phyloP scores from a whole-genome alignment of 2,888 invertebrate species.

The Cephus sareptanus region DNA sequence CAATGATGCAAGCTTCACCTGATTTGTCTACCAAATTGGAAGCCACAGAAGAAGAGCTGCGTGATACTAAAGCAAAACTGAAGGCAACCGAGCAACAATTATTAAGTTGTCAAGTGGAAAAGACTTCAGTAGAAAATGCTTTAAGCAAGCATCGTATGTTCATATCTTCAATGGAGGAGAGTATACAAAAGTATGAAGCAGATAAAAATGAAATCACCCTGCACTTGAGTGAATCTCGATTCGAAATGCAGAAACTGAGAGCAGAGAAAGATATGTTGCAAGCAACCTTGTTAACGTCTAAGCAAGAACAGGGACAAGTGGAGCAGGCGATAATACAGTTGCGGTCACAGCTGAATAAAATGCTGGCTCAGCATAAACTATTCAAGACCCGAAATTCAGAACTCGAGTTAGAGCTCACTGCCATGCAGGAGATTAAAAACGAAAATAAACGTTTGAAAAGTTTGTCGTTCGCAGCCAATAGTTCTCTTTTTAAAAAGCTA shows the following conservation, averaged over 20 bases:
- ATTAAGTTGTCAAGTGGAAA: conserved; percentile 36
- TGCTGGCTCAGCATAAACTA: conserved; percentile 50
- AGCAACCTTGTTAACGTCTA: conserved; percentile 36
- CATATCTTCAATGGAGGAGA: conserved; percentile 43
- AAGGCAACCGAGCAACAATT: conserved; percentile 39
- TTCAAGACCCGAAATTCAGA: conserved; percentile 45
- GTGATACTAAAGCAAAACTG: conserved; percentile 17
- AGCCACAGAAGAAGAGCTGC: conserved; percentile 35
- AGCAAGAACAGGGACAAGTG: conserved; percentile 48
- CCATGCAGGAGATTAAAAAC: conserved; percentile 38
- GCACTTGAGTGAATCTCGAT: conserved; percentile 25
- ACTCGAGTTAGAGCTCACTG: conserved; percentile 42
- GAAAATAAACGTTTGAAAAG: conserved; percentile 47
- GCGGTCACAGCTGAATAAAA: conserved; percentile 45
- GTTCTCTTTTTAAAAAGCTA: conserved; percentile 42
- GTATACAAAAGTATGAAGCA: conserved; percentile 36
- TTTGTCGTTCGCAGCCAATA: conserved; percentile 43
- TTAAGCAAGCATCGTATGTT: conserved; percentile 36
- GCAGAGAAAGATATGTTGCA: conserved; percentile 43
- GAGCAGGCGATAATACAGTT: conserved; percentile 49
- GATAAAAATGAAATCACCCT: conserved; percentile 40
- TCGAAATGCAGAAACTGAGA: conserved; percentile 39
- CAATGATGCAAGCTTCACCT: background rate
- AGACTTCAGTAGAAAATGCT: conserved; percentile 37
- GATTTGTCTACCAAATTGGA: conserved; percentile 38